A percentile compares a stretch with the other conserved stretches of the same genome.
Evolutionary conservation across 2,888 invertebrate genomes (phyloP).

Genomic region (Drosophila robusta): DNA sequence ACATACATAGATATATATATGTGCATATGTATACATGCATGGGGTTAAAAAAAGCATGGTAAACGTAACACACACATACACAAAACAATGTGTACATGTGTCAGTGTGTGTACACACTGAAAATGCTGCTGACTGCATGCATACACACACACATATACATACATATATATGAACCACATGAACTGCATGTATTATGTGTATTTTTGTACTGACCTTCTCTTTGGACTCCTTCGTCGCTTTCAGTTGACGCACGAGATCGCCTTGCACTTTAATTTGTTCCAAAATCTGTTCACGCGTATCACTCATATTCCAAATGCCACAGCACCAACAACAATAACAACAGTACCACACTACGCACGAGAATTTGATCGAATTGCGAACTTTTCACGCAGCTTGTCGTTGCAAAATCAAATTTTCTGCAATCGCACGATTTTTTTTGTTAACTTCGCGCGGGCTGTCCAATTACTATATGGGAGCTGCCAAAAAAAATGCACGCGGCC

Average conservation of each 20-base stretch:
- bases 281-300: constrained; percentile 86
- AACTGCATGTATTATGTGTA: constrained; percentile 6
- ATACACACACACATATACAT: constrained; percentile 3
- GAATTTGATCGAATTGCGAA: constrained; percentile 19
- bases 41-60: neutral
- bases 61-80: neutral
- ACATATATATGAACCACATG: neutral
- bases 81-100: neutral
- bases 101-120: constrained; percentile 4
- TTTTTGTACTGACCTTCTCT: constrained; percentile 88
- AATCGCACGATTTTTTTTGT: constrained; percentile 15
- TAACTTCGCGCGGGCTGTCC: constrained; percentile 41
- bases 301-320: constrained; percentile 81
- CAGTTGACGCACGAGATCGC: constrained; percentile 92
- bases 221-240: constrained; percentile 92
- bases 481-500: constrained; percentile 56
- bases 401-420: constrained; percentile 6
- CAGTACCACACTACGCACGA: constrained; percentile 26
- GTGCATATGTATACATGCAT: neutral
- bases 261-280: constrained; percentile 89
- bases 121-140: constrained; percentile 13
- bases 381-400: constrained; percentile 16
- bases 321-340: constrained; percentile 26
- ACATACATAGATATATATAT: neutral
- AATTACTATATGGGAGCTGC: constrained; percentile 34